Percentiles rank a stretch among this genome's conserved stretches.
Evolutionary conservation across 2,113 vertebrate species (phyloP).

Genomic region (Felis chaus): DNA sequence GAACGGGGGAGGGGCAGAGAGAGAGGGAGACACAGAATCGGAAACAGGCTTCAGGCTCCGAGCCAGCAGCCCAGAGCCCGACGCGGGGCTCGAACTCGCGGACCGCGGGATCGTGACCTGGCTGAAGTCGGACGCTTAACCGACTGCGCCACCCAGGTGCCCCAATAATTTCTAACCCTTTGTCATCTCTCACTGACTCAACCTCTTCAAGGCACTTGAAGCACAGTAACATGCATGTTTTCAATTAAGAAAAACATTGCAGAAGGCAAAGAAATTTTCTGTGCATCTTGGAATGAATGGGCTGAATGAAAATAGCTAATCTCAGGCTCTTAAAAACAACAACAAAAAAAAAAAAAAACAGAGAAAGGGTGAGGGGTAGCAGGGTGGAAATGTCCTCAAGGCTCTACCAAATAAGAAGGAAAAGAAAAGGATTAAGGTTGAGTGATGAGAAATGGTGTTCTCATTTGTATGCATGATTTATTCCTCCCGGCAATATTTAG

Average conservation of each 20-base stretch:
- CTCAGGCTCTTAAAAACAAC: background rate
- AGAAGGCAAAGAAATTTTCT: background rate
- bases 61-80: too few species aligned
- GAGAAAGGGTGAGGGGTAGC: background rate
- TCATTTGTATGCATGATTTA: background rate
- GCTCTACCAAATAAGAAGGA: background rate
- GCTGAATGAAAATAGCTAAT: background rate
- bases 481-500: background rate
- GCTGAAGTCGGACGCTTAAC: too few species aligned
- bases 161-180: background rate
- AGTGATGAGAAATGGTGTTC: background rate
- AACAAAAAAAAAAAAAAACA: too few species aligned
- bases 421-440: background rate
- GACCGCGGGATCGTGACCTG: too few species aligned
- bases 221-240: background rate
- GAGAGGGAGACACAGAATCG: too few species aligned
- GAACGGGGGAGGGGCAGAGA: too few species aligned
- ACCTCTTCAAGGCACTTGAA: background rate
- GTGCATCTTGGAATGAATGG: background rate
- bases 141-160: too few species aligned
- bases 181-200: background rate
- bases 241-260: background rate
- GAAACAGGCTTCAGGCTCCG: too few species aligned
- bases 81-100: too few species aligned
- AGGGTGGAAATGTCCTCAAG: background rate